Evolutionary conservation across 2,888 invertebrate genomes (phyloP).

Genomic region (Pristionchus japonicus): DNA sequence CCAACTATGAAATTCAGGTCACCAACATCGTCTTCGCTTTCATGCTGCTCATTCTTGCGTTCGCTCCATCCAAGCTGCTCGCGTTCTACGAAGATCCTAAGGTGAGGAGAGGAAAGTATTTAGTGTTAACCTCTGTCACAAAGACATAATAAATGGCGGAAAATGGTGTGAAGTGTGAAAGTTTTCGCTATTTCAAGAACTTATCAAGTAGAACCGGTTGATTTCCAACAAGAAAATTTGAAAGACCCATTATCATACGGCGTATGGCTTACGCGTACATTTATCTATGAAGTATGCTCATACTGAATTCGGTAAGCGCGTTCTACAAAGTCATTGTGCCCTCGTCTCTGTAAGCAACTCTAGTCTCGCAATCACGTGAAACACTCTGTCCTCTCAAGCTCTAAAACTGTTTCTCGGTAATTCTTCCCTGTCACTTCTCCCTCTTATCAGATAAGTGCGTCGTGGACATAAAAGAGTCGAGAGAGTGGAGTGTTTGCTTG

Average conservation of each 20-base stretch:
- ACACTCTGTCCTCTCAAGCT: neutral
- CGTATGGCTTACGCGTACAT: no score
- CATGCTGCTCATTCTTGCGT: constrained; percentile 71
- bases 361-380: neutral
- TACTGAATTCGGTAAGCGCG: no score
- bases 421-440: neutral
- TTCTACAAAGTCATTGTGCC: no score
- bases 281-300: no score
- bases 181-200: no score
- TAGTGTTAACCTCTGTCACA: no score
- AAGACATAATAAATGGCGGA: no score
- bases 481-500: neutral
- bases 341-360: neutral
- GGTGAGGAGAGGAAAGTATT: constrained; percentile 26
- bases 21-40: constrained; percentile 62
- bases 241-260: no score
- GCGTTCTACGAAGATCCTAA: constrained; percentile 73
- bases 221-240: no score
- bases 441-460: constrained; percentile 6
- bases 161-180: no score
- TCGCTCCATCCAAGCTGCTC: constrained; percentile 72
- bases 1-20: constrained; percentile 24
- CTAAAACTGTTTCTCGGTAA: constrained; percentile 6
- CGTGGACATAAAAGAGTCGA: neutral
- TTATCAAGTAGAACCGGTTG: no score